Evolutionary conservation across 2,797 vertebrate species (phyloP).

Genomic region (Clangula hyemalis): DNA sequence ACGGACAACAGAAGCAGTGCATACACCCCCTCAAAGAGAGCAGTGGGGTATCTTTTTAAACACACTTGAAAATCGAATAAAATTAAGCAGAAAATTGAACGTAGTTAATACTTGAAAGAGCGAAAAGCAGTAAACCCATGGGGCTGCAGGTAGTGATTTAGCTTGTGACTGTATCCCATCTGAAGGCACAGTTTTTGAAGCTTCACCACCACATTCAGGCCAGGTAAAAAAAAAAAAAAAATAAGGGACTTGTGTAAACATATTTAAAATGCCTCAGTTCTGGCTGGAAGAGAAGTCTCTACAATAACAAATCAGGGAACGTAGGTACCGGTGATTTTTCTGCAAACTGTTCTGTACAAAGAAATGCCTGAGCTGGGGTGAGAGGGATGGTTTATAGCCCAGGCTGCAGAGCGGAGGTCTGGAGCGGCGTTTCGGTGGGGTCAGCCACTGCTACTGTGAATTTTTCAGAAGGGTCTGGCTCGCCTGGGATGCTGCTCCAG

Average conservation of each 20-base stretch:
- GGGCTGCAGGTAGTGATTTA: not conserved
- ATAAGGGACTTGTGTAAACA: not conserved
- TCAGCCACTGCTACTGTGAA: not conserved
- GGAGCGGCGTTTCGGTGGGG: not conserved
- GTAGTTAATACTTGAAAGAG: not conserved
- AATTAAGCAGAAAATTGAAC: constrained; percentile 41
- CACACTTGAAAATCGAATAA: constrained; percentile 2
- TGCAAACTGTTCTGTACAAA: not conserved
- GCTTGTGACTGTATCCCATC: not conserved
- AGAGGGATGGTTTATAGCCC: not conserved
- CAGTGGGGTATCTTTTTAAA: not conserved
- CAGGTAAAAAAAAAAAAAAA: not conserved
- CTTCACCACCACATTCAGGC: not conserved
- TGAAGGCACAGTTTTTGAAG: not conserved
- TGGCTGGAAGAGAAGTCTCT: not conserved
- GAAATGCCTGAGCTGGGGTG: not conserved
- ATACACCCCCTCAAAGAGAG: not conserved
- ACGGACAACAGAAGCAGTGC: not conserved
- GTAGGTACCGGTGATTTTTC: not conserved
- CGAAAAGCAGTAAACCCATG: not conserved
- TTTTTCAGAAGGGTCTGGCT: not conserved
- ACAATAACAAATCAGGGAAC: fast-evolving
- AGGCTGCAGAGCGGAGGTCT: fast-evolving
- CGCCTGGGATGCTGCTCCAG: not conserved
- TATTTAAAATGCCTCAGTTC: not conserved